Evolutionary conservation across 1,140 invertebrate species (phyloP).

Genomic region (Hydropsyche tenuis): DNA sequence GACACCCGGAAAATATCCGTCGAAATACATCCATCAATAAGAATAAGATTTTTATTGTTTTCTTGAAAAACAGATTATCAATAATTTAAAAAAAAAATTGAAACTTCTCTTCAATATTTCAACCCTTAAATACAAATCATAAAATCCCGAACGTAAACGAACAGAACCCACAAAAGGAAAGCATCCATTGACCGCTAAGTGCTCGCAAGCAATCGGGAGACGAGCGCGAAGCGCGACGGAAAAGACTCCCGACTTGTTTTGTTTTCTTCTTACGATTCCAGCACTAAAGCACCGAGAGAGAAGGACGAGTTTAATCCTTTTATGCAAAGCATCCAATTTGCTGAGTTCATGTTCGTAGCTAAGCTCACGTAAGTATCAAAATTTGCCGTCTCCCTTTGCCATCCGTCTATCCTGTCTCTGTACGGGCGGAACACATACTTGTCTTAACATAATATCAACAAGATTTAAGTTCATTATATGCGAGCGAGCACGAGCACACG

Average conservation of each 20-base stretch:
- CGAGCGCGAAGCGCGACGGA: background rate
- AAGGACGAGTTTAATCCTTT: constrained; percentile 29
- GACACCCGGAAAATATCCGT: too few relatives aligned
- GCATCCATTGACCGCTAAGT: too few relatives aligned
- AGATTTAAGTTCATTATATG: constrained; percentile 28
- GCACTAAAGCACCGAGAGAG: background rate
- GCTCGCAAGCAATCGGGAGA: background rate
- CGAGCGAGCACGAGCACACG: background rate
- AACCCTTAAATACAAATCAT: too few relatives aligned
- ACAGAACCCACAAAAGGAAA: too few relatives aligned
- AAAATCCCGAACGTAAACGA: too few relatives aligned
- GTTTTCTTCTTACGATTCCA: constrained; percentile 14
- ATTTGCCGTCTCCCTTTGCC: constrained; percentile 21
- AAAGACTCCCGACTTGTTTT: background rate
- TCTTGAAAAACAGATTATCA: too few relatives aligned
- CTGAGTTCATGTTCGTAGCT: constrained; percentile 30
- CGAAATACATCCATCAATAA: too few relatives aligned
- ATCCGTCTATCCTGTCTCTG: background rate
- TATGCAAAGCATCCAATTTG: constrained; percentile 35
- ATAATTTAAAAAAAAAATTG: too few relatives aligned
- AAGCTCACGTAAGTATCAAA: constrained; percentile 32
- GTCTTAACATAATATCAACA: constrained; percentile 30
- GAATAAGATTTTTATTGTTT: too few relatives aligned
- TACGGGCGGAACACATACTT: background rate
- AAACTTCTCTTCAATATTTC: too few relatives aligned